Conservation (phyloP, 2,888 invertebrate species). For the Andricus curvator region DNA sequence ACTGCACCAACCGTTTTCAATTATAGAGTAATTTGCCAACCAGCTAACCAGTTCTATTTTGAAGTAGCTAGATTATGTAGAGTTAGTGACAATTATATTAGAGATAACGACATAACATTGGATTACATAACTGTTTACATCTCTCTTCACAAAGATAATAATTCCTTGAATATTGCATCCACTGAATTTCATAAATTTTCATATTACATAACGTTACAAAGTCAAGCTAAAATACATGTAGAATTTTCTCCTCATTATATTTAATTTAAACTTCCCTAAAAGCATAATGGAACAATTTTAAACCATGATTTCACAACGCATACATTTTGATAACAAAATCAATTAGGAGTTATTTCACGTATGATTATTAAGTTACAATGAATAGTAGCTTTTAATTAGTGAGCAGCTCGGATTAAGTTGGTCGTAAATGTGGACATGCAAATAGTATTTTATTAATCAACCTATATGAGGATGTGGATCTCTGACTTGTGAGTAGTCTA, state of each 20-base stretch:
- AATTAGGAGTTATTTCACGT: too few species aligned
- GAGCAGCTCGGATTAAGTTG: neutral
- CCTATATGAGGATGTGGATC: neutral
- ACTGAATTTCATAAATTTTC: neutral
- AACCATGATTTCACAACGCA: too few species aligned
- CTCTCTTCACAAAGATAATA: neutral
- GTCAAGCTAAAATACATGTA: neutral
- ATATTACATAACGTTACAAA: neutral
- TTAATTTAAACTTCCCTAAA: too few species aligned
- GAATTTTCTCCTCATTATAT: too few species aligned
- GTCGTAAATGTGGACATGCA: neutral
- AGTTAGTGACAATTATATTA: constrained; percentile 27
- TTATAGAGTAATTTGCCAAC: constrained; percentile 37
- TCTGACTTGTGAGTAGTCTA: neutral
- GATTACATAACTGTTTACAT: neutral
- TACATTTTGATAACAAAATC: too few species aligned
- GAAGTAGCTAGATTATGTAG: constrained; percentile 19
- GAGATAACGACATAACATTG: constrained; percentile 10
- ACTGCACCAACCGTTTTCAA: constrained; percentile 30
- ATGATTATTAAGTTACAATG: too few species aligned
- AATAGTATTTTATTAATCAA: constrained; percentile 20
- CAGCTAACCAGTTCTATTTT: constrained; percentile 32
- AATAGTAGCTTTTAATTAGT: too few species aligned
- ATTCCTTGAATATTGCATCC: neutral
- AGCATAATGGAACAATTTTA: too few species aligned